Evolutionary conservation across 2,888 invertebrate species (phyloP).

Genomic region (Mylabris sibirica): DNA sequence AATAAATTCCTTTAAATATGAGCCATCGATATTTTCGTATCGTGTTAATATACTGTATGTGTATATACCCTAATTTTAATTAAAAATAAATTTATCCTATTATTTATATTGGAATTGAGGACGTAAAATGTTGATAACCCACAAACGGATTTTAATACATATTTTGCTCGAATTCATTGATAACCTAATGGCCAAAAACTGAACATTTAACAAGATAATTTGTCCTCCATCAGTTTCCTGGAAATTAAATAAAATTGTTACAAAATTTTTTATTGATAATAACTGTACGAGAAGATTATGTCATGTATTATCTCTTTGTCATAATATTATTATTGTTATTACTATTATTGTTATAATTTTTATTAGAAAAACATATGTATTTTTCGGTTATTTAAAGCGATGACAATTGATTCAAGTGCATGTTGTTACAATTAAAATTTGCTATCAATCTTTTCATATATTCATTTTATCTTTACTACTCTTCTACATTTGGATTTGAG

Average conservation of each 20-base stretch:
- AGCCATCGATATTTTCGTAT: slow-evolving; percentile 36
- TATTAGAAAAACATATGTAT: slow-evolving; percentile 3
- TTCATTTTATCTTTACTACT: not conserved
- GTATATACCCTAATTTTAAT: not conserved
- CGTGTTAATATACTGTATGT: not conserved
- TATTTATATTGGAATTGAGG: not conserved
- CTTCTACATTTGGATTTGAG: not conserved
- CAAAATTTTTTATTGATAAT: slow-evolving; percentile 4
- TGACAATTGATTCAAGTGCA: not conserved
- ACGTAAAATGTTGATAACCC: not conserved
- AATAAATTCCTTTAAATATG: slow-evolving; percentile 32
- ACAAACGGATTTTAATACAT: not conserved
- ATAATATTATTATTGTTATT: not conserved
- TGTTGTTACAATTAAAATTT: not conserved
- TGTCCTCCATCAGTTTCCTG: slow-evolving; percentile 6
- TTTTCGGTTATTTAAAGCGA: not conserved
- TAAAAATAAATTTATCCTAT: not conserved
- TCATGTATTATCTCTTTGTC: not conserved
- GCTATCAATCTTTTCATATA: not conserved
- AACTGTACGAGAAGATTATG: not conserved
- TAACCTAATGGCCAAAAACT: not conserved
- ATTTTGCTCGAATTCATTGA: not conserved
- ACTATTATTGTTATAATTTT: not conserved
- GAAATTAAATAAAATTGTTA: not conserved
- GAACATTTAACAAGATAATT: not conserved